phyloP scores from a whole-genome alignment of 2,113 vertebrate species.

The Trochalopteron elliotii region DNA sequence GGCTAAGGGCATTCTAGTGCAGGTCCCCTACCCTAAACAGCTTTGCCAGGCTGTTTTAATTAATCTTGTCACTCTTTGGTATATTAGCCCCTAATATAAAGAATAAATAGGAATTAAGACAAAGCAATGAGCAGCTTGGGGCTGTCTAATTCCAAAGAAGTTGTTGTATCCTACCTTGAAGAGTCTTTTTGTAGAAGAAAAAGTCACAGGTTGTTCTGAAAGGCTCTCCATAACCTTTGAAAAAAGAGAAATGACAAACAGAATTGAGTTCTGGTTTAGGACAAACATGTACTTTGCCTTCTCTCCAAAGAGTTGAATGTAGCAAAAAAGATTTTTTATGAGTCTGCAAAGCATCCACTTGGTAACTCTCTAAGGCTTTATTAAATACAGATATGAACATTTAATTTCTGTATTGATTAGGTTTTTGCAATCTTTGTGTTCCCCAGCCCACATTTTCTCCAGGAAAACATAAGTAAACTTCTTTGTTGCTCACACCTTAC shows the following conservation, averaged over 20 bases:
- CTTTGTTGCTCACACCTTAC: not conserved
- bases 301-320: not conserved
- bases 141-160: not conserved
- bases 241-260: not conserved
- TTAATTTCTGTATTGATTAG: not conserved
- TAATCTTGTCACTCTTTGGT: not conserved
- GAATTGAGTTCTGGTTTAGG: not conserved
- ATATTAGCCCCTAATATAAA: not conserved
- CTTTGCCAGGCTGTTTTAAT: slow-evolving; percentile 3
- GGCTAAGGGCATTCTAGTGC: not conserved
- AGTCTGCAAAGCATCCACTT: not conserved
- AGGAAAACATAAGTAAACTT: not conserved
- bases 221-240: not conserved
- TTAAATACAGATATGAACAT: not conserved
- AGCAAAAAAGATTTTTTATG: not conserved
- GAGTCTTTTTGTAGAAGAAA: not conserved
- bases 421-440: not conserved
- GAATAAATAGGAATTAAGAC: not conserved
- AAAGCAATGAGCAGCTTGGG: not conserved
- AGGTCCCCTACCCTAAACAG: not conserved
- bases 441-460: not conserved
- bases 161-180: not conserved
- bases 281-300: not conserved
- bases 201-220: not conserved
- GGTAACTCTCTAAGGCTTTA: not conserved